phyloP scores from a whole-genome alignment of 2,888 invertebrate species.

The Dasypogon diadema region DNA sequence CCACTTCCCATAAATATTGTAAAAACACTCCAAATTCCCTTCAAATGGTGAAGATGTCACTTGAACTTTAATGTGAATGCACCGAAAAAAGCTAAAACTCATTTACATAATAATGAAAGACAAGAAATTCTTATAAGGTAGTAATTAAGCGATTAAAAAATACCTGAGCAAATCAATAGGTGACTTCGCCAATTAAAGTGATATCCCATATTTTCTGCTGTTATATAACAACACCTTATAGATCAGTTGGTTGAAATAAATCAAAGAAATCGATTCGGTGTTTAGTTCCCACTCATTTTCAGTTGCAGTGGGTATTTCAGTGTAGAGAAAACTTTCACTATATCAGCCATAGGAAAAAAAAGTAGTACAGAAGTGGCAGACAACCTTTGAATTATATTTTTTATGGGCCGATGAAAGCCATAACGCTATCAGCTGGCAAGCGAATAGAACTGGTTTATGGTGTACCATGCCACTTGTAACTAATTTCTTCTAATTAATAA shows the following conservation, averaged over 20 bases:
- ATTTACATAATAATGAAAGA: too few species aligned
- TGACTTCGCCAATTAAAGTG: constrained; percentile 9
- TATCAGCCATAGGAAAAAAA: background rate
- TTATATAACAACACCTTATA: constrained; percentile 11
- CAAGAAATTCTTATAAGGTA: too few species aligned
- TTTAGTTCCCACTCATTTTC: constrained; percentile 14
- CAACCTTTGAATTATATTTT: background rate
- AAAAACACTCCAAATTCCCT: too few species aligned
- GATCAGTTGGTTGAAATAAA: constrained; percentile 24
- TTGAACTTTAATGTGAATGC: too few species aligned
- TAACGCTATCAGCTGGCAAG: background rate
- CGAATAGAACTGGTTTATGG: background rate
- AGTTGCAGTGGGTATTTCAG: constrained; percentile 5
- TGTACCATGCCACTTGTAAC: background rate
- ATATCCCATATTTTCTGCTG: constrained; percentile 3
- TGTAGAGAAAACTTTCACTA: constrained; percentile 36
- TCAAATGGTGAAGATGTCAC: too few species aligned
- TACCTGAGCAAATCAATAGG: too few species aligned
- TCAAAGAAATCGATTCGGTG: constrained; percentile 33
- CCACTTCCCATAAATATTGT: too few species aligned
- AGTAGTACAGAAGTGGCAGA: background rate
- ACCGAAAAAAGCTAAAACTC: too few species aligned
- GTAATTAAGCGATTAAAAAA: too few species aligned
- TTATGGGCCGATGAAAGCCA: background rate
- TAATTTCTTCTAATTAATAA: background rate